Evolutionary conservation across 2,888 invertebrate genomes (phyloP).

Genomic region (Crepidodera aurea): DNA sequence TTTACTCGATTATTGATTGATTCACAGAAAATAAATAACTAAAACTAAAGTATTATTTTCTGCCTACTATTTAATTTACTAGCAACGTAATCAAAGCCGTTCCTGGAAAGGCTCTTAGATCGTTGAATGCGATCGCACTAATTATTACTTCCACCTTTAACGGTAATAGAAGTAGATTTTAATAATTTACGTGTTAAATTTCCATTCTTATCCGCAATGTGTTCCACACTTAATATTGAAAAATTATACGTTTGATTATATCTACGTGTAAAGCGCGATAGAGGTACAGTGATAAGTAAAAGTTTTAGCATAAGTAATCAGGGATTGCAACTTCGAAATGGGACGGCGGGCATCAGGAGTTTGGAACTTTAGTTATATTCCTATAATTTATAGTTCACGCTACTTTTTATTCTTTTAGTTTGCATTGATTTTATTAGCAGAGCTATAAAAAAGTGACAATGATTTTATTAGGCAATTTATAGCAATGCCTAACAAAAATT

Average conservation of each 20-base stretch:
- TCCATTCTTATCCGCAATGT: conserved; percentile 12
- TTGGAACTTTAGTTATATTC: background rate
- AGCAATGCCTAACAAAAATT: no score
- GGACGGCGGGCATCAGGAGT: background rate
- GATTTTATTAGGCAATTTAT: no score
- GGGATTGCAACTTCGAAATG: background rate
- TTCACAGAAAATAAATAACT: no score
- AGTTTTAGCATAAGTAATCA: background rate
- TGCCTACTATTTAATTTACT: no score
- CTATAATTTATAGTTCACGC: background rate
- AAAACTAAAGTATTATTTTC: no score
- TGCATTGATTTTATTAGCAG: no score
- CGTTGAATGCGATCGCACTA: background rate
- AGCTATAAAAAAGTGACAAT: no score
- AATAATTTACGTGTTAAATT: conserved; percentile 16
- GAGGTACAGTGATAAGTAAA: background rate
- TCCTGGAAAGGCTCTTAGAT: background rate
- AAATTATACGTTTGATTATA: background rate
- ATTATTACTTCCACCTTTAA: conserved; percentile 5
- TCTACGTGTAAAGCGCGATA: background rate
- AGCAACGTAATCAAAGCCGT: no score
- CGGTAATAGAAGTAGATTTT: conserved; percentile 8
- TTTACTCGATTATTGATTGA: no score
- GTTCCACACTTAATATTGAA: conserved; percentile 1
- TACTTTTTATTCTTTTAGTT: background rate